These are phyloP conservation scores for Silurus glanis DNA, from an alignment of 2,113 vertebrate species.

Conservation along the genomic window DNA sequence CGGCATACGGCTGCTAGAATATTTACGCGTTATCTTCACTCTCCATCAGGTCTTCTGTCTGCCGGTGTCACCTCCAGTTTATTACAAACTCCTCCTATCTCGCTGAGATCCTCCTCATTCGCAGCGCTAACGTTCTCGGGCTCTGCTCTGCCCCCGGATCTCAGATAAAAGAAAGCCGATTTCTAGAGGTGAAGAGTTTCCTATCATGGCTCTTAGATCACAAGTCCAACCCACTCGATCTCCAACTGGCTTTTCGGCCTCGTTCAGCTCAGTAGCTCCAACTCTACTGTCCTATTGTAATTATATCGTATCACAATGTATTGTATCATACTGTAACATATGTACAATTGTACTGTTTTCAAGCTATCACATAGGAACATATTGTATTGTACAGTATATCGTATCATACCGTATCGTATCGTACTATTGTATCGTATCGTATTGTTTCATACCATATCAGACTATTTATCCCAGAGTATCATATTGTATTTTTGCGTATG, in stretches of 20 bases:
- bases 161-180: not conserved
- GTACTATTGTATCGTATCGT: not conserved
- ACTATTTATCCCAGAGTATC: not conserved
- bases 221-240: not conserved
- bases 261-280: not conserved
- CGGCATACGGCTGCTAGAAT: not conserved
- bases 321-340: too few species aligned
- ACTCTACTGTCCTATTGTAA: not conserved
- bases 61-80: not conserved
- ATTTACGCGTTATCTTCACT: not conserved
- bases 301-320: too few species aligned
- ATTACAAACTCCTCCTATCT: not conserved
- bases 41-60: not conserved
- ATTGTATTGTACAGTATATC: not conserved
- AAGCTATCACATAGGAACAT: not conserved
- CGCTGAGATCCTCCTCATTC: not conserved
- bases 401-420: not conserved
- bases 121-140: not conserved
- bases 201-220: not conserved
- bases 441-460: not conserved
- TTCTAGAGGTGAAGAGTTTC: not conserved
- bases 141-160: not conserved
- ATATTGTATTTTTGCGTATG: not conserved
- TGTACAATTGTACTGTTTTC: too few species aligned
- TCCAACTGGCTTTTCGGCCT: not conserved